phyloP scores from a whole-genome alignment of 92 coral and sea anemone species.

The Palythoa heliodiscus region DNA sequence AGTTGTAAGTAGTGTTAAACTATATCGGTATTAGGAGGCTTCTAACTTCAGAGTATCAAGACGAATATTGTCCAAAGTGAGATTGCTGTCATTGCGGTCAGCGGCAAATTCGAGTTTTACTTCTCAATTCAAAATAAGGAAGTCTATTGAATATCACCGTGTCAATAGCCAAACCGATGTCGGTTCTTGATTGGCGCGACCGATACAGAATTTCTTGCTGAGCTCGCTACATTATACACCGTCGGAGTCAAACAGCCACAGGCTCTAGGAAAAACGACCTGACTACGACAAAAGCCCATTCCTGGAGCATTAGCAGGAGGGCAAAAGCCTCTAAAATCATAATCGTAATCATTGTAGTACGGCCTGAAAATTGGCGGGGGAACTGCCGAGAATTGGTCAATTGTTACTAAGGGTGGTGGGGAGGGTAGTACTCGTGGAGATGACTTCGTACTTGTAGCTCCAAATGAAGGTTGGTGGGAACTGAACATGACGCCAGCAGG shows the following conservation, averaged over 20 bases:
- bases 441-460: background rate
- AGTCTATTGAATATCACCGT: background rate
- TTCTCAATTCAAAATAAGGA: background rate
- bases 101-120: too few species aligned
- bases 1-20: too few species aligned
- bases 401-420: constrained; percentile 19
- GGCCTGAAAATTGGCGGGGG: constrained; percentile 28
- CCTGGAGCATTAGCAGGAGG: constrained; percentile 9
- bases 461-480: constrained; percentile 13
- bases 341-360: constrained; percentile 27
- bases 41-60: too few species aligned
- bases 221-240: background rate
- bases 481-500: constrained; percentile 40
- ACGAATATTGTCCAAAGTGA: too few species aligned
- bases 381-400: constrained; percentile 12
- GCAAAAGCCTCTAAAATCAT: background rate
- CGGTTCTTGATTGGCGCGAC: constrained; percentile 34
- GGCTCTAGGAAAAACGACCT: constrained; percentile 62
- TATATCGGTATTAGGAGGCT: too few species aligned
- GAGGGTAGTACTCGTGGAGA: background rate
- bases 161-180: background rate
- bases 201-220: constrained; percentile 7
- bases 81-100: too few species aligned
- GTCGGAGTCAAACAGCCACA: constrained; percentile 54
- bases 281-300: constrained; percentile 53